A percentile compares a stretch with the other conserved stretches of the same genome.
Evolutionary conservation across 2,888 invertebrate species (phyloP).

Genomic region (Thymelicus acteon): DNA sequence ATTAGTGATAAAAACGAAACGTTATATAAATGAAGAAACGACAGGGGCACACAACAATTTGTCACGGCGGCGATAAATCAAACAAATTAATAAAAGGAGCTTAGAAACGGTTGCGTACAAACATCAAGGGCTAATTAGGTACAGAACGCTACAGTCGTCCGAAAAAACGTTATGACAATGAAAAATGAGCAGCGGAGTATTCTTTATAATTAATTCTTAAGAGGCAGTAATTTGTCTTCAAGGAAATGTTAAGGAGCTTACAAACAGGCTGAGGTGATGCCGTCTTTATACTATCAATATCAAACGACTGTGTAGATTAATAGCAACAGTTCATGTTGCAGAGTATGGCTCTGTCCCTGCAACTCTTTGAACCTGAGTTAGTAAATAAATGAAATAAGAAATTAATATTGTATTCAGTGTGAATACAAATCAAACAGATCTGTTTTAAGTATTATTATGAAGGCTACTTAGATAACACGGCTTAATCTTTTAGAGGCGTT

Average conservation of each 20-base stretch:
- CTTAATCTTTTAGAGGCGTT: too few relatives aligned
- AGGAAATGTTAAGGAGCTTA: conserved; percentile 26
- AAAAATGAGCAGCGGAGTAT: conserved; percentile 62
- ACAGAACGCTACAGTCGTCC: conserved; percentile 54
- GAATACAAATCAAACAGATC: too few relatives aligned
- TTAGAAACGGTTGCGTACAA: conserved; percentile 48
- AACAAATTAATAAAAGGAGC: conserved; percentile 52
- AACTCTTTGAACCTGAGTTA: too few relatives aligned
- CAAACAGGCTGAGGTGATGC: conserved; percentile 3
- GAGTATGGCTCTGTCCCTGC: too few relatives aligned
- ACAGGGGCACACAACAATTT: conserved; percentile 34
- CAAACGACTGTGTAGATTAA: too few relatives aligned
- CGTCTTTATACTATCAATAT: too few relatives aligned
- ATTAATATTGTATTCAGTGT: too few relatives aligned
- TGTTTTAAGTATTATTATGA: too few relatives aligned
- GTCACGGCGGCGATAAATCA: conserved; percentile 32
- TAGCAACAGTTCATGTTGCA: too few relatives aligned
- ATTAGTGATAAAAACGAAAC: conserved; percentile 6
- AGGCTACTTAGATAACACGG: too few relatives aligned
- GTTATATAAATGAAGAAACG: conserved; percentile 17
- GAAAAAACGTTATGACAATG: conserved; percentile 66
- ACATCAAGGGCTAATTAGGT: conserved; percentile 68
- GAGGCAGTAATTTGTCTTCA: conserved; percentile 63
- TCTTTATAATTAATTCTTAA: conserved; percentile 74
- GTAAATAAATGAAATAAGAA: too few relatives aligned